Conservation (phyloP, 1,140 invertebrate genomes). For the Pseudachorutes palmiensis region DNA sequence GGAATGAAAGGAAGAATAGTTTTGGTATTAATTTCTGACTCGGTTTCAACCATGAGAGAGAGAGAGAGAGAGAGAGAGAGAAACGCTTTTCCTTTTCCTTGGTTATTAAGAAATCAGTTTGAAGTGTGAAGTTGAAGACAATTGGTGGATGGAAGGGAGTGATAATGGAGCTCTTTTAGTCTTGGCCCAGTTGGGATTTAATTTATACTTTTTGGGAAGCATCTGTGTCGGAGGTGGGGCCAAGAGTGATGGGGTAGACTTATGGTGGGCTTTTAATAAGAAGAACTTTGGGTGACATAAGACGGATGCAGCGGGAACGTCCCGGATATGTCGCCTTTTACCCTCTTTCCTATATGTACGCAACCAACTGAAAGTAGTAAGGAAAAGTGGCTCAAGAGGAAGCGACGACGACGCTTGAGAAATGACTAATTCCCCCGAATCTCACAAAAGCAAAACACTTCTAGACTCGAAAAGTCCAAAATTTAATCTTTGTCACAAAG, state of each 20-base stretch:
- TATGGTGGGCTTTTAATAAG: background rate
- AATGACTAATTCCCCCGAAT: background rate
- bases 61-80: too few species aligned
- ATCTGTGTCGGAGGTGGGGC: background rate
- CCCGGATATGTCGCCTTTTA: background rate
- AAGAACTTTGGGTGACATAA: background rate
- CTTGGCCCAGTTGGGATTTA: too few species aligned
- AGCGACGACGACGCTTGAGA: background rate
- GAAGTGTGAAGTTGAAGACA: background rate
- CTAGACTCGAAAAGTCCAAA: too few species aligned
- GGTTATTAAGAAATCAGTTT: too few species aligned
- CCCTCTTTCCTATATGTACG: background rate
- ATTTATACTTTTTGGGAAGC: too few species aligned
- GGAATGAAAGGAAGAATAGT: too few species aligned
- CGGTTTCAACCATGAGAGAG: too few species aligned
- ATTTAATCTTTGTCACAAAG: too few species aligned
- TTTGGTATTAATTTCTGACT: too few species aligned
- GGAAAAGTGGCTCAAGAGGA: too few species aligned
- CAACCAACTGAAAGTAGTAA: background rate
- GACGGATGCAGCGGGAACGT: background rate
- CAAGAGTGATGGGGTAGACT: too few species aligned
- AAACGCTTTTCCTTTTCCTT: too few species aligned
- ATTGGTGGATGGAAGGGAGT: background rate
- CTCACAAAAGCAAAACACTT: background rate
- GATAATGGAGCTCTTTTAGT: background rate